Base-by-base conservation (phyloP, 2,888 invertebrate genomes). In the Apamea sordens region DNA sequence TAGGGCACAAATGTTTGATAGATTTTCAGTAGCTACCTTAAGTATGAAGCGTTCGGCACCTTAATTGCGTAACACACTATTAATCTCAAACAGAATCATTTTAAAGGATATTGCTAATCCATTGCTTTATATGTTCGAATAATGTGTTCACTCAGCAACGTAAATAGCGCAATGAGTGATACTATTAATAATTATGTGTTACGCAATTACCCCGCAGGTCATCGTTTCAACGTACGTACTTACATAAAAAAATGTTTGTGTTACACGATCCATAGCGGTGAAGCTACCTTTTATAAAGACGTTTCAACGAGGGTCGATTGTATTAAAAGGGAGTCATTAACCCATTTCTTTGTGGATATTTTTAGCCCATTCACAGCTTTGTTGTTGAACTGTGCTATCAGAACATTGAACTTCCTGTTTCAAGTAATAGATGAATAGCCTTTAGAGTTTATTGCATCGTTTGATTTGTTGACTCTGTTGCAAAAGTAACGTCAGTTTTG, bases 281-380 rank as follows among this genome's bases (percentile, higher is more conserved):
- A 69, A 78, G 82, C 77, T 87, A 81, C 80, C 67, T 77, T 84
- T 82, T 83, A 89, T 84, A 88, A 90, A 90, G 89, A 86, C 83
- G 89, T 84, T 81, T 73, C 80, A 82, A 82, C 74, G 83, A 79
- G 83, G 80, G 75, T 88, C 91, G 90, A 90, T 92, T 90, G 90
- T 89, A 91, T 92, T 89, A 91, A 92, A 93, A 92, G 90, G 91
- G 91, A 92, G 93, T 94, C 94, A 93, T 95, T 95, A 94, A 94
- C 94, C 95, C 90, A 95, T 91, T 94, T 95, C 91, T 92, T 92
- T 91, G 90, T 92, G 75, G 88, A 85, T 95, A 95, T 95, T 94
- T 95, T 94, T 93, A 93, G 93, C 90, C 87, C 91, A 92, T 93
- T 94, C 94, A 93, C 80, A 77, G 88, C 88, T 90, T 90, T 92